phyloP scores from a whole-genome alignment of 2,797 vertebrate species.

The Falco berigora region DNA sequence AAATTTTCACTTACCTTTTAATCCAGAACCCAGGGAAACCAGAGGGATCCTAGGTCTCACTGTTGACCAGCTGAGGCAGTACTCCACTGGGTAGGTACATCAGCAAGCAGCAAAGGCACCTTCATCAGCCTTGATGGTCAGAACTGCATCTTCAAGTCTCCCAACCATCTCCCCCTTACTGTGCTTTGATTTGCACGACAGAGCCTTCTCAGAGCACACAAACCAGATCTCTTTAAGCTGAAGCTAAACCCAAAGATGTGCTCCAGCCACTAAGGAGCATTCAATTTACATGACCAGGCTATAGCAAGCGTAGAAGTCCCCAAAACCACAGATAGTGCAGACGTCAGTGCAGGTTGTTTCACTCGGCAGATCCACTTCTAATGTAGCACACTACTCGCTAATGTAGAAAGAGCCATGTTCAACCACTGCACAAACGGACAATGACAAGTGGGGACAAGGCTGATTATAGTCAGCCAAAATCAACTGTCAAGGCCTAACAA shows the following conservation, averaged over 20 bases:
- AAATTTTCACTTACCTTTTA: not conserved
- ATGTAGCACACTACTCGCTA: not conserved
- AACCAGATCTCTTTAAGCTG: not conserved
- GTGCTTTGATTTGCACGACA: not conserved
- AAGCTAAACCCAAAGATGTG: not conserved
- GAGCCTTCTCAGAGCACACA: not conserved
- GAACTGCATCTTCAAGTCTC: not conserved
- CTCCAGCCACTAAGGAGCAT: not conserved
- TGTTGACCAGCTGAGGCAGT: not conserved
- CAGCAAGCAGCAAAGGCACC: not conserved
- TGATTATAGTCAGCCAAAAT: conserved; percentile 57
- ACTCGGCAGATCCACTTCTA: not conserved
- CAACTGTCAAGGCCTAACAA: conserved; percentile 58
- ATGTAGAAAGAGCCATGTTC: conserved; percentile 9
- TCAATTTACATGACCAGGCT: not conserved
- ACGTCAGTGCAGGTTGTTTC: not conserved
- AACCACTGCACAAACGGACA: conserved; percentile 33
- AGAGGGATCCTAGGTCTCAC: not conserved
- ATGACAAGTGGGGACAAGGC: conserved; percentile 47
- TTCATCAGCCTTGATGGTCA: not conserved
- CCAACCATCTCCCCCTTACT: not conserved
- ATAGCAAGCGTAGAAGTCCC: not conserved
- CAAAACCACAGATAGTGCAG: not conserved
- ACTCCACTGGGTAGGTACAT: too few relatives aligned
- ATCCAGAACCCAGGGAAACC: not conserved